Evolutionary conservation across 1,140 invertebrate species (phyloP).

Genomic region (Hirudo medicinalis): DNA sequence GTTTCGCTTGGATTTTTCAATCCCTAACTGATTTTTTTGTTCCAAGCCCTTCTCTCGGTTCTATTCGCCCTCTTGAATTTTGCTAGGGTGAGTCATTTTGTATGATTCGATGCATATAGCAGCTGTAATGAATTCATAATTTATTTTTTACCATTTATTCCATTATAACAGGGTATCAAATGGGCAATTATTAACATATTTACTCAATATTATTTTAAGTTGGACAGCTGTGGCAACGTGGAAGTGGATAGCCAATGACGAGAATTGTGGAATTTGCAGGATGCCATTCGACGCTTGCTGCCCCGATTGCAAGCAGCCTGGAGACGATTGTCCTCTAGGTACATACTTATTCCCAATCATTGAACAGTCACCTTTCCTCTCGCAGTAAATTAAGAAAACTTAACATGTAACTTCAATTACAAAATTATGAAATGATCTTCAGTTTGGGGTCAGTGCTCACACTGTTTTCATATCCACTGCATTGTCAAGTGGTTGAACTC

Average conservation of each 20-base stretch:
- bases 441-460: constrained; percentile 96
- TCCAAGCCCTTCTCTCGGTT: no score
- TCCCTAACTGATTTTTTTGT: no score
- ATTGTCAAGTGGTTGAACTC: constrained; percentile 98
- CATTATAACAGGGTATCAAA: no score
- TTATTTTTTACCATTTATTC: no score
- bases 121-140: no score
- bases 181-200: no score
- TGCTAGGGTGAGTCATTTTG: no score
- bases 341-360: constrained; percentile 24
- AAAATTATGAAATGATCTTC: constrained; percentile 18
- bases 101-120: no score
- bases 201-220: constrained; percentile 18
- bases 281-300: constrained; percentile 98
- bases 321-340: constrained; percentile 90
- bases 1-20: no score
- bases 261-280: constrained; percentile 96
- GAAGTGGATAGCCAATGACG: constrained; percentile 89
- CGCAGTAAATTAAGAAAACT: neutral
- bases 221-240: constrained; percentile 92
- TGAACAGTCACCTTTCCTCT: neutral
- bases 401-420: no score
- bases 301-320: constrained; percentile 92
- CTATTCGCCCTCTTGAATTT: no score
- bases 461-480: constrained; percentile 99